phyloP scores from a whole-genome alignment of 2,797 vertebrate species.

The Vultur gryphus region DNA sequence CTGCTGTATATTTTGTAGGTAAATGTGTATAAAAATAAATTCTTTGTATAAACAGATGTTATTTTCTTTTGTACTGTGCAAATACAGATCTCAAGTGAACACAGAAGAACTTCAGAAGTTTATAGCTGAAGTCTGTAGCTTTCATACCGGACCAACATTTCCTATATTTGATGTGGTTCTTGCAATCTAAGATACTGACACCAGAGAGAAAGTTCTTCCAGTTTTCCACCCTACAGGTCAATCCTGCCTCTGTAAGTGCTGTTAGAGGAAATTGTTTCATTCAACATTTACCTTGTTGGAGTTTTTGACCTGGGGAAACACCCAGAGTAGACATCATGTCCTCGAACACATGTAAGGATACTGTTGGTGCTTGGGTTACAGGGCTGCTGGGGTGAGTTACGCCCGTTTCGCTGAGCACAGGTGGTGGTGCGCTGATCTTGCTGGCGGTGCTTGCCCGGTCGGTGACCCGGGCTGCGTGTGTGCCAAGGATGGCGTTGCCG shows the following conservation, averaged over 20 bases:
- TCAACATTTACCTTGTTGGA: fast-evolving
- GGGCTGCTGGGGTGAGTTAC: no score
- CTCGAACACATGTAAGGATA: fast-evolving
- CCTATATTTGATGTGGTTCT: not conserved
- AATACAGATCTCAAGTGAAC: not conserved
- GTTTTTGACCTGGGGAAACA: not conserved
- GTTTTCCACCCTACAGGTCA: not conserved
- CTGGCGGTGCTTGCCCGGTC: no score
- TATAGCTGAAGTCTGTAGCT: not conserved
- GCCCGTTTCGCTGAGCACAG: not conserved
- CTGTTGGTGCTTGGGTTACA: fast-evolving
- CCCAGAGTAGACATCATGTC: fast-evolving
- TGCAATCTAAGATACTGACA: not conserved
- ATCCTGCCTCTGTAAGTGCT: not conserved
- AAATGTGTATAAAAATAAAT: conserved; percentile 76
- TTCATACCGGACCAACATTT: not conserved
- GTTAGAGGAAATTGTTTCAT: not conserved
- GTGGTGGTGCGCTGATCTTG: no score
- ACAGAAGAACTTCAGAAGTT: not conserved
- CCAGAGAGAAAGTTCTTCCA: not conserved
- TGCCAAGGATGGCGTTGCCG: not conserved
- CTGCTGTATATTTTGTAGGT: conserved; percentile 76
- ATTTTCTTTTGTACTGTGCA: conserved; percentile 19
- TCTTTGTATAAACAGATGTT: conserved; percentile 67
- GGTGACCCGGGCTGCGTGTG: no score